These are phyloP conservation scores for Crocidura indochinensis DNA, from an alignment of 2,797 vertebrate genomes.

Conservation along the genomic window DNA sequence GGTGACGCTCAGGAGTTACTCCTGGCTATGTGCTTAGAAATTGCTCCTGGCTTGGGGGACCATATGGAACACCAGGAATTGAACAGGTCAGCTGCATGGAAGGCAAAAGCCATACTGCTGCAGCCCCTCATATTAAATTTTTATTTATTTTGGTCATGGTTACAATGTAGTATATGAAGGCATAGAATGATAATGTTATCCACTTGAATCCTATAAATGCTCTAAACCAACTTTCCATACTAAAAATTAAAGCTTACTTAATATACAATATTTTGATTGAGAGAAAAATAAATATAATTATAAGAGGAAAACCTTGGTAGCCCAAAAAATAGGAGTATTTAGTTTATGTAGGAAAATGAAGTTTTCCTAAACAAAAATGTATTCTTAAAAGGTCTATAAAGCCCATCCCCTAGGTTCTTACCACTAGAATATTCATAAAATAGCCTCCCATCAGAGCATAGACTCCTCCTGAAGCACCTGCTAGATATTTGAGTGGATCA, in stretches of 20 bases:
- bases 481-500: constrained; percentile 93
- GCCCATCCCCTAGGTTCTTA: constrained; percentile 86
- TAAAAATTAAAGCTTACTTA: not conserved
- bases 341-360: constrained; percentile 46
- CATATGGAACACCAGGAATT: no score
- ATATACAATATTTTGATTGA: constrained; percentile 1
- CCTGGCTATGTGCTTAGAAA: no score
- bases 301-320: constrained; percentile 15
- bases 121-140: not conserved
- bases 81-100: no score
- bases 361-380: constrained; percentile 4
- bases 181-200: not conserved
- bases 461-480: constrained; percentile 96
- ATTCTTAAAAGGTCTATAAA: not conserved
- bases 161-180: not conserved
- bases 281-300: constrained; percentile 26
- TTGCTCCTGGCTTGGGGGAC: no score
- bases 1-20: no score
- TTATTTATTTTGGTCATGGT: not conserved
- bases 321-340: constrained; percentile 17
- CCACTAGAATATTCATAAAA: constrained; percentile 96
- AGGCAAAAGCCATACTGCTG: no score
- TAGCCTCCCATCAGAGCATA: constrained; percentile 96
- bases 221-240: not conserved
- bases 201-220: not conserved